phyloP scores from a whole-genome alignment of 2,113 vertebrate genomes.

The Lipotes vexillifer region DNA sequence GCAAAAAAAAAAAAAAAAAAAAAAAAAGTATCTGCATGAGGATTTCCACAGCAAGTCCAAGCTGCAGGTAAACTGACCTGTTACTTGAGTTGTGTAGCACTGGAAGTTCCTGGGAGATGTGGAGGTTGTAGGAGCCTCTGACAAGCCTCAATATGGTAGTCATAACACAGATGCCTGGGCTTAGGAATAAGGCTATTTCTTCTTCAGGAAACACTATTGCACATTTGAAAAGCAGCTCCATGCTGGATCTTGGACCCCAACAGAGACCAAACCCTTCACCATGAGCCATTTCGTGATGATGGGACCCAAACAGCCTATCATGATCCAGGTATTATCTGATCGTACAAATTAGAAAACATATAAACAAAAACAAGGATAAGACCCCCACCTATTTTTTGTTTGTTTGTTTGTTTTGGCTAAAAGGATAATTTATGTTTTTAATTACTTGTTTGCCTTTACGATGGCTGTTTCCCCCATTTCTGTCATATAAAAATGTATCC shows the following conservation, averaged over 20 bases:
- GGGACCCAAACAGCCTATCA: background rate
- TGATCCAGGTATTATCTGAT: background rate
- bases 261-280: background rate
- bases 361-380: background rate
- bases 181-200: background rate
- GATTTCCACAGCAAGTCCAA: background rate
- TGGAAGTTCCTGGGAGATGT: background rate
- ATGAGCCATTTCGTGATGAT: rapidly evolving
- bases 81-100: background rate
- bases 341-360: background rate
- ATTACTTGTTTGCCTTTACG: background rate
- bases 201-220: background rate
- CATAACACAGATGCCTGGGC: background rate
- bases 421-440: background rate
- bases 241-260: background rate
- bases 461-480: background rate
- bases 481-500: background rate
- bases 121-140: background rate
- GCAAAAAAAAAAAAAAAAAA: too few relatives aligned
- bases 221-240: background rate
- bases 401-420: too few relatives aligned
- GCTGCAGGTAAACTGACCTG: background rate
- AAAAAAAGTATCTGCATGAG: background rate
- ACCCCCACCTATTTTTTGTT: too few relatives aligned
- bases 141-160: background rate